Conservation (phyloP, 2,888 invertebrate species). For the Nephrotoma guestfalica region DNA sequence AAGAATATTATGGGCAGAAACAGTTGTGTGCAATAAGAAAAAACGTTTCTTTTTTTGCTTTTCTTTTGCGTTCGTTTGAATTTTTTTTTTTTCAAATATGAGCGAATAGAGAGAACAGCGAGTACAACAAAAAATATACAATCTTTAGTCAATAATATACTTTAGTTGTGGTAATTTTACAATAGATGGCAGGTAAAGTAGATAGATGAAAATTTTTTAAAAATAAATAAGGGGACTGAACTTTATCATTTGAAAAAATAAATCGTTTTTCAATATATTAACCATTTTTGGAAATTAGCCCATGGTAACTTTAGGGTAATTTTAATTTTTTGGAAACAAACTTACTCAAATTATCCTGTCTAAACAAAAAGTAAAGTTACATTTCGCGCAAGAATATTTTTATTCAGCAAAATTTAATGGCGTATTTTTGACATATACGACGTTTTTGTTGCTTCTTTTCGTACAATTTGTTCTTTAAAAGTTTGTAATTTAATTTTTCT, state of each 20-base stretch:
- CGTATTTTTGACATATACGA: too few relatives aligned
- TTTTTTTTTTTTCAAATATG: background rate
- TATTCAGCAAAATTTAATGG: too few relatives aligned
- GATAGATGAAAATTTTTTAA: background rate
- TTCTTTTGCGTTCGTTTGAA: background rate
- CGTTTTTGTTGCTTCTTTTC: too few relatives aligned
- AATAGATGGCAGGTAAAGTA: background rate
- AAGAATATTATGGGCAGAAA: background rate
- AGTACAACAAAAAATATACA: background rate
- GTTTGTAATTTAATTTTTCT: too few relatives aligned
- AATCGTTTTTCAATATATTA: too few relatives aligned
- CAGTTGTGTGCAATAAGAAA: background rate
- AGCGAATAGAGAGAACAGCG: background rate
- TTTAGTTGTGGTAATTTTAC: background rate
- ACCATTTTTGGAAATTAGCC: too few relatives aligned
- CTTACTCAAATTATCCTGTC: too few relatives aligned
- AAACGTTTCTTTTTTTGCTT: background rate
- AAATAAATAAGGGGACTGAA: background rate
- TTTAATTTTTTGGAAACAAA: too few relatives aligned
- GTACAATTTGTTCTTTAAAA: too few relatives aligned
- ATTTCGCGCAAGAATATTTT: too few relatives aligned
- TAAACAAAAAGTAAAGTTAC: too few relatives aligned
- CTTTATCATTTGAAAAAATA: background rate
- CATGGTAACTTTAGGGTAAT: too few relatives aligned
- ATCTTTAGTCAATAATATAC: background rate